These are phyloP conservation scores for Cynoglossus semilaevis DNA, from an alignment of 2,113 vertebrate species.

Conservation along the genomic window DNA sequence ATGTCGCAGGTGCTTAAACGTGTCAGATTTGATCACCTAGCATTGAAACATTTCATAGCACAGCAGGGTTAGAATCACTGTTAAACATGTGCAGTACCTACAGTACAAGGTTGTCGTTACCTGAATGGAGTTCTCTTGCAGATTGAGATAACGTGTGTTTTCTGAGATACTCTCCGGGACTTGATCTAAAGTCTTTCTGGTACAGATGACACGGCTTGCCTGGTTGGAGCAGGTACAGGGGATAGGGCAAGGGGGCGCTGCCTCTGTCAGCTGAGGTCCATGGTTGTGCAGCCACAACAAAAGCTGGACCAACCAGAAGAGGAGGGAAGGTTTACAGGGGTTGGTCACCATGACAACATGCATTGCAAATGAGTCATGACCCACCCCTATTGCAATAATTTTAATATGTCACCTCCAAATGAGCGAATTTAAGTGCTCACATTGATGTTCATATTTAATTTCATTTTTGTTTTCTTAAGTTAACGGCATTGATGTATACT, in stretches of 20 bases:
- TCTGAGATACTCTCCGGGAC: conserved; percentile 90
- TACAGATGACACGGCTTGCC: conserved; percentile 93
- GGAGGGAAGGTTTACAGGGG: conserved; percentile 76
- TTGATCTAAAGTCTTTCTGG: conserved; percentile 85
- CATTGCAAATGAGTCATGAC: conserved; percentile 85
- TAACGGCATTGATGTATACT: conserved; percentile 5
- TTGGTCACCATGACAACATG: conserved; percentile 82
- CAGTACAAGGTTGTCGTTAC: conserved; percentile 27
- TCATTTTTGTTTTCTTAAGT: conserved; percentile 37
- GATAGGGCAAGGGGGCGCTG: conserved; percentile 81
- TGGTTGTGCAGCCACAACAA: conserved; percentile 74
- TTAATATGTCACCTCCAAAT: conserved; percentile 64
- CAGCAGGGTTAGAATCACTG: conserved; percentile 20
- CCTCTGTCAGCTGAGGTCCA: conserved; percentile 76
- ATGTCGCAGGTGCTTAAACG: conserved; percentile 94
- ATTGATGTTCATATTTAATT: conserved; percentile 55
- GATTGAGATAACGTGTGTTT: conserved; percentile 97
- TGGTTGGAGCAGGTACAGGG: conserved; percentile 95
- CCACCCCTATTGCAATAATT: conserved; percentile 73
- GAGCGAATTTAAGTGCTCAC: conserved; percentile 55
- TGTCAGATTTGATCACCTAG: conserved; percentile 92
- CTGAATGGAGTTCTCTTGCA: conserved; percentile 95
- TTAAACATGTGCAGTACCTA: background rate
- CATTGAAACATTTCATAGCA: conserved; percentile 22
- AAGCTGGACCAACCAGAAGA: conserved; percentile 74